These are phyloP conservation scores for Brienomyrus longianalis DNA, from an alignment of 2,113 vertebrate genomes.

Conservation along the genomic window DNA sequence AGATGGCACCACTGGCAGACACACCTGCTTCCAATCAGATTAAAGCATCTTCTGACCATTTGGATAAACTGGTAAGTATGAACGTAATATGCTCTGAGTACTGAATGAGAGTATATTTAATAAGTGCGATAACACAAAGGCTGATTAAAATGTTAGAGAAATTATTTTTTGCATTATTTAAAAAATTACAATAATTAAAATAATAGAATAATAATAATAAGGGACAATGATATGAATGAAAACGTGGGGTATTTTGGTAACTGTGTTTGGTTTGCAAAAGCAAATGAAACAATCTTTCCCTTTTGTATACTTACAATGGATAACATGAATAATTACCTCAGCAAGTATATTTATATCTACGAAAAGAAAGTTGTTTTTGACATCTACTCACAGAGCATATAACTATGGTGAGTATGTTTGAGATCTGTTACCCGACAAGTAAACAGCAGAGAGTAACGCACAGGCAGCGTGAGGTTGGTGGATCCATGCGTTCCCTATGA, in stretches of 20 bases:
- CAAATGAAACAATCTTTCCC: not conserved
- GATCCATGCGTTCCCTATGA: constrained; percentile 9
- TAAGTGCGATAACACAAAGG: not conserved
- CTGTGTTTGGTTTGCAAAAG: not conserved
- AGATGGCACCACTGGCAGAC: not conserved
- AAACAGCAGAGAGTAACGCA: not conserved
- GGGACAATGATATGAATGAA: not conserved
- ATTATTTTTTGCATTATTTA: not conserved
- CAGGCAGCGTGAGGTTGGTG: not conserved
- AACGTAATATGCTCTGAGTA: not conserved
- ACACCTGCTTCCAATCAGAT: not conserved
- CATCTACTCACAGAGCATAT: not conserved
- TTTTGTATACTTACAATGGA: not conserved
- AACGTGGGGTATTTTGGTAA: not conserved
- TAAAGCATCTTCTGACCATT: not conserved
- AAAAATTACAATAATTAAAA: not conserved
- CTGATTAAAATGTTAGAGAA: not conserved
- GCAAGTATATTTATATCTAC: not conserved
- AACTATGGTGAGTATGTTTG: not conserved
- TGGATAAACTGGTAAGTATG: not conserved
- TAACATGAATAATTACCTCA: not conserved
- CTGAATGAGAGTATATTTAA: not conserved
- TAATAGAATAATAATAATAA: not conserved
- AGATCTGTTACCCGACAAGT: not conserved
- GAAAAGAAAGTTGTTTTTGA: not conserved